phyloP scores from a whole-genome alignment of 2,113 vertebrate species.

The Tragelaphus buxtoni region DNA sequence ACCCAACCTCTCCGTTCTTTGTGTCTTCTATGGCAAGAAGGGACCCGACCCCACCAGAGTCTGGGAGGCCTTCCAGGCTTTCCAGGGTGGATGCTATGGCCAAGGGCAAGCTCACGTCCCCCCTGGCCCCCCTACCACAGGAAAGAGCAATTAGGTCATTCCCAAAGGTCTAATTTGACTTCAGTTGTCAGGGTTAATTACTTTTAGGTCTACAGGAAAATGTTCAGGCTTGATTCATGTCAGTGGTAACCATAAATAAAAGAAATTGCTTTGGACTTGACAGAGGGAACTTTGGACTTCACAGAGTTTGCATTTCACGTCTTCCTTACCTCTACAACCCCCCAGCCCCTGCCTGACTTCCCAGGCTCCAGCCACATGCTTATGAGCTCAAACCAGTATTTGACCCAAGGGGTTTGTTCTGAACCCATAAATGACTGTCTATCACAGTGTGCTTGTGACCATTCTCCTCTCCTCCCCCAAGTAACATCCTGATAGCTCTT shows the following conservation, averaged over 20 bases:
- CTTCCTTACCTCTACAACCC: background rate
- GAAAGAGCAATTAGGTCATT: constrained; percentile 24
- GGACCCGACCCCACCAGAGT: background rate
- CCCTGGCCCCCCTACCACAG: background rate
- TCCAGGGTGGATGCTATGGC: background rate
- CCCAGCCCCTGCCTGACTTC: background rate
- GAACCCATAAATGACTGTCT: background rate
- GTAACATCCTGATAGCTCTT: background rate
- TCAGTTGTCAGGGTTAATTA: constrained; percentile 47
- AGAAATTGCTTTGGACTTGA: background rate
- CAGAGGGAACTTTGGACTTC: background rate
- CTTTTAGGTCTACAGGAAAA: constrained; percentile 42
- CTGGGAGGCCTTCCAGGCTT: background rate
- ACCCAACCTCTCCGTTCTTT: background rate
- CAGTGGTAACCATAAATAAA: constrained; percentile 6
- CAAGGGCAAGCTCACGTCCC: background rate
- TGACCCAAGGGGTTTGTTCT: background rate
- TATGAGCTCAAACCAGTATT: background rate
- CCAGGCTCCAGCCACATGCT: background rate
- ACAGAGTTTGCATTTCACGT: background rate
- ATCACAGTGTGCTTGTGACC: background rate
- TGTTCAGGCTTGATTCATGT: constrained; percentile 38
- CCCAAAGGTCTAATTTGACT: constrained; percentile 40
- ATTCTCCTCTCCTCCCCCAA: background rate
- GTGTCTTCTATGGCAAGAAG: background rate